Evolutionary conservation across 2,888 invertebrate species (phyloP), one percentile per base, ranked within the genome.

Genomic region (Galerucella nymphaeae): DNA sequence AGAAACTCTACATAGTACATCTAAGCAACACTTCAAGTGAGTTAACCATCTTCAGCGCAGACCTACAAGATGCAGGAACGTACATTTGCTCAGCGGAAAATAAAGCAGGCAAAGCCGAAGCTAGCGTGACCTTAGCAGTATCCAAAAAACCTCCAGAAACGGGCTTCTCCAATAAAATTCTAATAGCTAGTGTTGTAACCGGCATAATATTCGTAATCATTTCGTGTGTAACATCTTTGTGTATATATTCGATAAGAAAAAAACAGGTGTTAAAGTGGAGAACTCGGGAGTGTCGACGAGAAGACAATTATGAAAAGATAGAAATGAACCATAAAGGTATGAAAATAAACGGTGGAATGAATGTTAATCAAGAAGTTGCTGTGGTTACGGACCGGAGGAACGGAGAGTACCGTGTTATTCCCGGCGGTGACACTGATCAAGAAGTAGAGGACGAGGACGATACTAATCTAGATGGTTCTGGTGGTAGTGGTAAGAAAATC

Each of bases 21-120:
- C 89, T 91, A 83, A 89, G 90, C 84, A 90, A 91, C 78, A 90
- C 90, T 81, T 90, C 90, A 69, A 93, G 93, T 84, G 93, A 92
- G 85, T 87, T 95, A 83, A 93, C 93, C 8, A 92, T 94, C 76
- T 89, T 91, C 80, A 89, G 92, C 42, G 92, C 91, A 9, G 93
- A 93, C 74, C 86, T 92, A 76, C 92, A 92, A 85, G 94, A 95
- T 84, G 91, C 93, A 53, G 94, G 94, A 57, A 88, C 90, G 63
- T 95, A 94, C 83, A 90, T 91, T 59, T 95, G 95, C 83, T 89
- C 91, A 69, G 94, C 94, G 0, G 94, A 94, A 84, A 95, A 94
- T 83, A 91, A 93, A 84, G 95, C 95, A 5, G 95, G 94, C 1
- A 90, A 90, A 82, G 92, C 92, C 13, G 92, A 93, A 85, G 92